phyloP scores from a whole-genome alignment of 2,888 invertebrate genomes.

The Troglohyphantes excavatus region DNA sequence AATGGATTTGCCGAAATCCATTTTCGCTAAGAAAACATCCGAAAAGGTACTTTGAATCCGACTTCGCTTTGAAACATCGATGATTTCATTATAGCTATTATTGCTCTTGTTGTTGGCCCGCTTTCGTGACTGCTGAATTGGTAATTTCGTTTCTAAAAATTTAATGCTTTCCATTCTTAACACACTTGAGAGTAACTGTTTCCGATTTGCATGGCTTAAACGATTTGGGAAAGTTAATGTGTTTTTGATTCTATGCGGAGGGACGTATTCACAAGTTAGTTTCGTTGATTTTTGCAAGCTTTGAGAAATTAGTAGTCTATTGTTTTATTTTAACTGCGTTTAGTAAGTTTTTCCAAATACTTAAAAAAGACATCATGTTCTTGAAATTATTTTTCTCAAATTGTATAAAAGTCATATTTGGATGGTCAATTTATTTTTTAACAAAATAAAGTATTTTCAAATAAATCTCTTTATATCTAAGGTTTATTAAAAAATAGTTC shows the following conservation, averaged over 20 bases:
- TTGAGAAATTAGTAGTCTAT: no score
- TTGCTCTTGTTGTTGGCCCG: not conserved
- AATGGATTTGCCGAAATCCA: slow-evolving; percentile 42
- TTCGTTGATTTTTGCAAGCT: not conserved
- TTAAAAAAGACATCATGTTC: no score
- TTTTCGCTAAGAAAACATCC: slow-evolving; percentile 1
- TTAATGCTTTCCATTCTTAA: not conserved
- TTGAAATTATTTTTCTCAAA: no score
- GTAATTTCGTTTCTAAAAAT: slow-evolving; percentile 20
- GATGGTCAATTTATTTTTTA: no score
- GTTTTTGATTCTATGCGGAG: not conserved
- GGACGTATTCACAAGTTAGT: not conserved
- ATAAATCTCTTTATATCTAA: no score
- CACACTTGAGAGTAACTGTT: not conserved
- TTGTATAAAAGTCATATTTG: no score
- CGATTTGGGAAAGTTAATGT: not conserved
- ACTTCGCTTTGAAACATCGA: slow-evolving; percentile 32
- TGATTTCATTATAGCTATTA: slow-evolving; percentile 36
- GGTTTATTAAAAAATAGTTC: no score
- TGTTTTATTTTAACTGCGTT: no score
- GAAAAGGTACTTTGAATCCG: slow-evolving; percentile 6
- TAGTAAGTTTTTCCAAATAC: no score
- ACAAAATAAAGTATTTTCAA: no score
- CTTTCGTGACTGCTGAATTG: slow-evolving; percentile 22
- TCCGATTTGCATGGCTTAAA: not conserved